Conservation (phyloP, 2,888 invertebrate genomes). For the Erebia palarica region DNA sequence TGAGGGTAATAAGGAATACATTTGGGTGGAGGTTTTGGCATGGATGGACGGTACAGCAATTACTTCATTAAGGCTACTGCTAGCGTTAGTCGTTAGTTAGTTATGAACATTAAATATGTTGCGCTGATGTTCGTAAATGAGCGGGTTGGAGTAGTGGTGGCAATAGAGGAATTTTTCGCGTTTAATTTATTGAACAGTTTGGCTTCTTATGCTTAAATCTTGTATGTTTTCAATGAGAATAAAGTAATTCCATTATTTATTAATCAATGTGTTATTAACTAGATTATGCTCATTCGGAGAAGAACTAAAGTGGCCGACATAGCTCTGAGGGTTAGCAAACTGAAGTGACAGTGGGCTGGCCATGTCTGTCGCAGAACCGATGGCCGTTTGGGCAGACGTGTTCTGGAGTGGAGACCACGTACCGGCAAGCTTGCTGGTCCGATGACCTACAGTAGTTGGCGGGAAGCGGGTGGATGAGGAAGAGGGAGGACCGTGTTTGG, state of each 20-base stretch:
- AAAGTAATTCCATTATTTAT: not conserved
- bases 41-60: slow-evolving; percentile 52
- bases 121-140: slow-evolving; percentile 52
- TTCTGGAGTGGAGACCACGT: no score
- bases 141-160: slow-evolving; percentile 39
- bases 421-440: no score
- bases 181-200: slow-evolving; percentile 32
- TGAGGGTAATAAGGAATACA: slow-evolving; percentile 18
- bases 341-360: no score
- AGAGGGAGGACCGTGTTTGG: no score
- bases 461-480: no score
- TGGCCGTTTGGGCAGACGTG: no score
- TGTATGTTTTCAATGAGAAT: slow-evolving; percentile 9
- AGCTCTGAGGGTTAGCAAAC: no score
- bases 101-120: slow-evolving; percentile 74
- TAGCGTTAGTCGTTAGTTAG: slow-evolving; percentile 54
- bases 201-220: slow-evolving; percentile 23
- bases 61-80: slow-evolving; percentile 67
- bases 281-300: no score
- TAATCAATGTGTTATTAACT: no score
- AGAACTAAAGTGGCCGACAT: no score
- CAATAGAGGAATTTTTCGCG: slow-evolving; percentile 36
- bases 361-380: no score
- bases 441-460: no score
- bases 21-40: slow-evolving; percentile 21